A percentile compares a stretch with the other conserved stretches of the same genome.
Evolutionary conservation across 1,140 invertebrate species (phyloP).

Genomic region (Augochlora pura): DNA sequence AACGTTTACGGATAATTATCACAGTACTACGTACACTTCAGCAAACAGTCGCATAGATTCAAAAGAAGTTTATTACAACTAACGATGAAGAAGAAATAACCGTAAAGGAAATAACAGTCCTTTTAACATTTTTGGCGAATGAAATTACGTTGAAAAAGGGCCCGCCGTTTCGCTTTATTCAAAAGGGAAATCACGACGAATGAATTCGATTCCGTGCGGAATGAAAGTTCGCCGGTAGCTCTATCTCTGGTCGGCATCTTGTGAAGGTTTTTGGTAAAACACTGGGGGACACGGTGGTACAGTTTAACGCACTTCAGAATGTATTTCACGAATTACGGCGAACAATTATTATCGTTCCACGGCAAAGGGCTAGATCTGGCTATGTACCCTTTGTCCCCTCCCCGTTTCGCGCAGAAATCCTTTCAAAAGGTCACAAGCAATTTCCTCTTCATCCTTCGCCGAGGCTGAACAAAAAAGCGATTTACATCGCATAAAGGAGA

Average conservation of each 20-base stretch:
- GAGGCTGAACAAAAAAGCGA: slow-evolving; percentile 58
- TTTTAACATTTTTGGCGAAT: background rate
- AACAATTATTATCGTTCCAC: slow-evolving; percentile 57
- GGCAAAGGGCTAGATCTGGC: slow-evolving; percentile 51
- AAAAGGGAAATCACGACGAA: background rate
- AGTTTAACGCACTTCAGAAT: slow-evolving; percentile 48
- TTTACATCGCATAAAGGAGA: slow-evolving; percentile 63
- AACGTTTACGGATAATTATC: no score
- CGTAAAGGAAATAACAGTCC: no score
- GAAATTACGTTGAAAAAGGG: background rate
- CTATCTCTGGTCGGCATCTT: background rate
- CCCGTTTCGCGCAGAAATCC: slow-evolving; percentile 4
- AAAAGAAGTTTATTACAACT: no score
- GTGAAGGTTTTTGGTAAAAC: slow-evolving; percentile 34
- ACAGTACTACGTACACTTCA: no score
- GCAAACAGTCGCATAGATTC: no score
- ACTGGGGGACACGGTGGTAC: slow-evolving; percentile 31
- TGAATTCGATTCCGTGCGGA: slow-evolving; percentile 14
- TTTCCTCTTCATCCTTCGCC: slow-evolving; percentile 52
- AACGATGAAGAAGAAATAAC: no score
- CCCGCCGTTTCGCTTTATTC: background rate
- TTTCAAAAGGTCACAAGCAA: slow-evolving; percentile 56
- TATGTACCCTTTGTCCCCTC: slow-evolving; percentile 45
- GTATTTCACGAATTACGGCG: slow-evolving; percentile 53
- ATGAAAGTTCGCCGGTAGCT: background rate